These are phyloP conservation scores for Syngnathoides biaculeatus DNA, from an alignment of 2,113 vertebrate species.

Conservation along the genomic window DNA sequence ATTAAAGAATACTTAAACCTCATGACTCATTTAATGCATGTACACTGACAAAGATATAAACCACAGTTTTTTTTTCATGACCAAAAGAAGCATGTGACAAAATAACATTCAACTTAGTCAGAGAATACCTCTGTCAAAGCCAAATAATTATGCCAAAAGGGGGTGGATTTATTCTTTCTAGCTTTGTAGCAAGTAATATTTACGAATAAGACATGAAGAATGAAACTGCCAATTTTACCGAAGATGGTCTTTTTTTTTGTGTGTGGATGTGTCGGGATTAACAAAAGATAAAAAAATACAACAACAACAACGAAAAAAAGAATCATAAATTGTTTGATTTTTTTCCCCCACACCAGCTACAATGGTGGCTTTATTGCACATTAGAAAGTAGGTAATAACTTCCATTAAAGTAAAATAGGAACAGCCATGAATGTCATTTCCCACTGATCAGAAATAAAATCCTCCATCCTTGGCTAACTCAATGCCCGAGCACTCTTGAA, in stretches of 20 bases:
- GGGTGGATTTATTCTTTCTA: not conserved
- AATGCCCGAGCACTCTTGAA: not conserved
- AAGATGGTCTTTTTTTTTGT: not conserved
- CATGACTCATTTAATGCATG: slow-evolving; percentile 2
- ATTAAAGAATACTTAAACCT: slow-evolving; percentile 2
- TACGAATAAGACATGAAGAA: not conserved
- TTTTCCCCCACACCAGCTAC: too few species aligned
- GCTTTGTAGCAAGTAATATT: not conserved
- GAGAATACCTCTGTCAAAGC: not conserved
- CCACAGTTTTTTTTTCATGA: not conserved
- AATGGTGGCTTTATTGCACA: too few species aligned
- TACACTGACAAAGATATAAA: not conserved
- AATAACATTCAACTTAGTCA: not conserved
- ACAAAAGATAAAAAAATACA: not conserved
- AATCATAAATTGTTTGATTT: too few species aligned
- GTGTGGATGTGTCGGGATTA: not conserved
- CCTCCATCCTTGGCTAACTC: too few species aligned
- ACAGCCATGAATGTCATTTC: too few species aligned
- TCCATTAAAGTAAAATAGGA: too few species aligned
- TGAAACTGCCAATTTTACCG: not conserved
- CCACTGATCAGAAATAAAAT: too few species aligned
- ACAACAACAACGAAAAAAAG: not conserved
- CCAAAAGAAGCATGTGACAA: not conserved
- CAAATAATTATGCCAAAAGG: not conserved
- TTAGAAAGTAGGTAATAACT: too few species aligned